Conservation (phyloP, 2,888 invertebrate species). For the Drosophila paramelanica region DNA sequence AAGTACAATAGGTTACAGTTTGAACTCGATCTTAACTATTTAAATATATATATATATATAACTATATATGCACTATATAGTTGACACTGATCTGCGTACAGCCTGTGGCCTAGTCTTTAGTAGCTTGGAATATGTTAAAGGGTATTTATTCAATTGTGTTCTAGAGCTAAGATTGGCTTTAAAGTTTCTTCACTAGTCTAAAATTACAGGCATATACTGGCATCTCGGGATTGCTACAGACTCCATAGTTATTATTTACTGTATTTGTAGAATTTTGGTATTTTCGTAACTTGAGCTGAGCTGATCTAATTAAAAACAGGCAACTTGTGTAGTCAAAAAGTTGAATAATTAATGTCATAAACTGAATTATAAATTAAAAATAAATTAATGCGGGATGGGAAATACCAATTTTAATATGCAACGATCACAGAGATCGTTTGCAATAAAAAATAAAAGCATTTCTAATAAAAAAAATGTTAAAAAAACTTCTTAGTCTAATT, state of each 20-base stretch:
- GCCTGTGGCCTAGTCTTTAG: slow-evolving; percentile 48
- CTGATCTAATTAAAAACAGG: background rate
- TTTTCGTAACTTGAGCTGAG: slow-evolving; percentile 20
- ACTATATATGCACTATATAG: slow-evolving; percentile 7
- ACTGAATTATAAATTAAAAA: background rate
- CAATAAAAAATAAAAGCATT: too few relatives aligned
- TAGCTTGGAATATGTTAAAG: slow-evolving; percentile 44
- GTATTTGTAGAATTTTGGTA: slow-evolving; percentile 30
- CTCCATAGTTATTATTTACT: slow-evolving; percentile 33
- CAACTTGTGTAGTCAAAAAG: slow-evolving; percentile 1
- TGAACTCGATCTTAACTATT: slow-evolving; percentile 40
- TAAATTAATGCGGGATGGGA: background rate
- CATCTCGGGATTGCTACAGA: slow-evolving; percentile 56
- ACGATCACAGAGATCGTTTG: too few relatives aligned
- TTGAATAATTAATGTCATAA: background rate
- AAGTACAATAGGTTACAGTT: slow-evolving; percentile 44
- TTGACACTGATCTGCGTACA: slow-evolving; percentile 44
- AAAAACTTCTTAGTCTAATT: too few relatives aligned
- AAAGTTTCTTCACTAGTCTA: slow-evolving; percentile 52
- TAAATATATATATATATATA: slow-evolving; percentile 1
- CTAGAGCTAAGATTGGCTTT: slow-evolving; percentile 41
- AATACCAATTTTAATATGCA: too few relatives aligned
- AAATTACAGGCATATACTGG: slow-evolving; percentile 71
- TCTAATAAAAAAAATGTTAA: too few relatives aligned
- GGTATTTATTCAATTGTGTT: slow-evolving; percentile 58